A percentile compares a stretch with the other conserved stretches of the same genome.
phyloP scores from a whole-genome alignment of 2,888 invertebrate genomes.

The Hirtodrosophila cameraria region DNA sequence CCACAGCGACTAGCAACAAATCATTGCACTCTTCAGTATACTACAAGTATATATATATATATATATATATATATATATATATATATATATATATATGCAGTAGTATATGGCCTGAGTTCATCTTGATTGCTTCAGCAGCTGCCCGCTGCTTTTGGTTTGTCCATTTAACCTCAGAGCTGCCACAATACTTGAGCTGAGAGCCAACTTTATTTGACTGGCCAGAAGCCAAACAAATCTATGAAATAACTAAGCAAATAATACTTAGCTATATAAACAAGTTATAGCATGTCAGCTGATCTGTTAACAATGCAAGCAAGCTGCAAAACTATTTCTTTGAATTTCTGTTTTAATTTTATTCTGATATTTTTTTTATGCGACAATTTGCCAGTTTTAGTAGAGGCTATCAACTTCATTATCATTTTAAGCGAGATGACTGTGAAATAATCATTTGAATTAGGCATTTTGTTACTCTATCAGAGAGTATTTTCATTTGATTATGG shows the following conservation, averaged over 20 bases:
- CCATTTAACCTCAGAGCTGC: slow-evolving; percentile 33
- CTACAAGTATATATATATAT: slow-evolving; percentile 17
- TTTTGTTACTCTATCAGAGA: too few relatives aligned
- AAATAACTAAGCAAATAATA: slow-evolving; percentile 23
- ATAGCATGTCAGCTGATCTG: not conserved
- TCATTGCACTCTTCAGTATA: slow-evolving; percentile 58
- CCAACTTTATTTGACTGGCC: slow-evolving; percentile 16
- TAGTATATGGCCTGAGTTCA: slow-evolving; percentile 50
- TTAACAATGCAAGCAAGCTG: not conserved
- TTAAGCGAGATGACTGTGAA: too few relatives aligned
- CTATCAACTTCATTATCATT: too few relatives aligned
- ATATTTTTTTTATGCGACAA: too few relatives aligned
- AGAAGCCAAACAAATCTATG: slow-evolving; percentile 25
- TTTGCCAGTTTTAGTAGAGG: too few relatives aligned
- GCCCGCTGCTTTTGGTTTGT: slow-evolving; percentile 47
- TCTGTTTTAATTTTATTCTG: not conserved
- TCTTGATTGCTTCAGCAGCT: slow-evolving; percentile 73
- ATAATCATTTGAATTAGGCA: too few relatives aligned
- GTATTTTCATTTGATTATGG: too few relatives aligned
- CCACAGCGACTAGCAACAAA: slow-evolving; percentile 45
- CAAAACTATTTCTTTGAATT: not conserved
- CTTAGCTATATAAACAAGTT: not conserved
- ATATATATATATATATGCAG: slow-evolving; percentile 5
- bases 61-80: not conserved
- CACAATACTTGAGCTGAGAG: slow-evolving; percentile 39